Evolutionary conservation across 2,113 vertebrate species (phyloP).

Genomic region (Protobothrops flavoviridis): DNA sequence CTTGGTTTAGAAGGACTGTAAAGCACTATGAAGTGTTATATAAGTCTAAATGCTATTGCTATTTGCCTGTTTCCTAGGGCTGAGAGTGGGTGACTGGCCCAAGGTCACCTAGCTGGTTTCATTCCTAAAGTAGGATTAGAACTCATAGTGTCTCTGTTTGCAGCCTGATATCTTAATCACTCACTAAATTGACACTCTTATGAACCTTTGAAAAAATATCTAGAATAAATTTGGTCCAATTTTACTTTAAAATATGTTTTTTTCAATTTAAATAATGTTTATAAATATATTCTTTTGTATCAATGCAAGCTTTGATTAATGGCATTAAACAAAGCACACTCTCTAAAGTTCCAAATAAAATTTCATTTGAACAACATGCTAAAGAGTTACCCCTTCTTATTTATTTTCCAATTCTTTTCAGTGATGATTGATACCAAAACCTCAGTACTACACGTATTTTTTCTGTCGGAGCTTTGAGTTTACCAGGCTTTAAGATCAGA

Average conservation of each 20-base stretch:
- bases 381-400: background rate
- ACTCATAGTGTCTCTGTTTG: background rate
- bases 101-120: no score
- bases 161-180: background rate
- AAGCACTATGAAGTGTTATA: no score
- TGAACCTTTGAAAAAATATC: background rate
- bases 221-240: background rate
- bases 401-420: background rate
- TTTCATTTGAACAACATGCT: background rate
- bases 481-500: background rate
- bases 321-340: background rate
- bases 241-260: background rate
- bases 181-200: background rate
- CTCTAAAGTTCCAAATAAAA: background rate
- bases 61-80: no score
- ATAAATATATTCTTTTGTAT: background rate
- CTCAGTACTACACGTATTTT: background rate
- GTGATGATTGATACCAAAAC: background rate
- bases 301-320: background rate
- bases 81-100: no score
- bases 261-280: background rate
- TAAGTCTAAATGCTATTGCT: no score
- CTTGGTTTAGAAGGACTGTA: no score
- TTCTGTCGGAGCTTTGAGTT: background rate
- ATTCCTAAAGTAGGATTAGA: background rate